Percentiles rank a stretch among this genome's conserved stretches.
Conservation (phyloP, 92 coral and sea anemone species). For the Diadumene lineata region DNA sequence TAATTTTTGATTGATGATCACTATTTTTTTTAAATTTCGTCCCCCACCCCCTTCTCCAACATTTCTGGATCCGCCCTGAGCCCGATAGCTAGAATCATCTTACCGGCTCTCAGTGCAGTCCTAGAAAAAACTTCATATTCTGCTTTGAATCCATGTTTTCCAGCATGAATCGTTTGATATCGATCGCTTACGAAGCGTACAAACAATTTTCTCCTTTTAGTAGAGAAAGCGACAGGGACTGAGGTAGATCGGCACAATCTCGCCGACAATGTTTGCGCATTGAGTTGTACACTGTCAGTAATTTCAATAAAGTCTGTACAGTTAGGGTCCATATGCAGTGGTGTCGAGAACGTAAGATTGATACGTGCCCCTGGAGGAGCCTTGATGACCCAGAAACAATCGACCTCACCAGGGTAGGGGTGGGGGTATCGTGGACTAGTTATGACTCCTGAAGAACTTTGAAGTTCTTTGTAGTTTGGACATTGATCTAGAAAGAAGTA, state of each 20-base stretch:
- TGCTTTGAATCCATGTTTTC: constrained; percentile 18
- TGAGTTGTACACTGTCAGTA: constrained; percentile 13
- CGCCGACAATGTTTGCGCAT: constrained; percentile 16
- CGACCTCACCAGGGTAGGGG: constrained; percentile 43
- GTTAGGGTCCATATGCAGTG: constrained; percentile 22
- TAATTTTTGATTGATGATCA: too few species aligned
- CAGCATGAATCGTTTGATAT: constrained; percentile 15
- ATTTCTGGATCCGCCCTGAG: too few species aligned
- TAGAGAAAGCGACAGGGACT: constrained; percentile 9
- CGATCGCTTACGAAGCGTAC: constrained; percentile 33
- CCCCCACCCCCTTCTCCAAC: too few species aligned
- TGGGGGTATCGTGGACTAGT: constrained; percentile 43
- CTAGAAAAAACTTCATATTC: constrained; percentile 5
- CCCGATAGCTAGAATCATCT: too few species aligned
- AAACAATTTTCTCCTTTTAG: constrained; percentile 10
- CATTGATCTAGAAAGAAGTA: constrained; percentile 21
- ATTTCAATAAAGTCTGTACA: constrained; percentile 39
- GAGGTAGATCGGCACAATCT: constrained; percentile 14
- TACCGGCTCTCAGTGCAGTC: constrained; percentile 8
- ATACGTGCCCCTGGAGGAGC: constrained; percentile 17
- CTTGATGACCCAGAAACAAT: constrained; percentile 37
- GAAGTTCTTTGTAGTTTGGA: constrained; percentile 16
- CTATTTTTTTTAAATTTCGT: too few species aligned
- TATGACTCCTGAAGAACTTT: constrained; percentile 18
- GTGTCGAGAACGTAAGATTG: constrained; percentile 17